Percentiles rank a stretch among this genome's conserved stretches.
phyloP scores from a whole-genome alignment of 2,113 vertebrate species.

The Eleginops maclovinus region DNA sequence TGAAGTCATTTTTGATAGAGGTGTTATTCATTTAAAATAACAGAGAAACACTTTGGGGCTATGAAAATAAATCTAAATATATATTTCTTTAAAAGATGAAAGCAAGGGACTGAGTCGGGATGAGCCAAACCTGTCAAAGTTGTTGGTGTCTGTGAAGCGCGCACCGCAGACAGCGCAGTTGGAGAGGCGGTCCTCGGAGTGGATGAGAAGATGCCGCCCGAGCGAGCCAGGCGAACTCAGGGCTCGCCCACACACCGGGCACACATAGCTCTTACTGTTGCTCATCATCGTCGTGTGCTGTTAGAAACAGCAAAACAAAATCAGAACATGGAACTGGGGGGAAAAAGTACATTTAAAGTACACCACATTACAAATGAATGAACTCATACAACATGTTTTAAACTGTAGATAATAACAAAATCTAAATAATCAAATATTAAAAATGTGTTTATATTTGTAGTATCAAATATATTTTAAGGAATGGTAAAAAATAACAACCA shows the following conservation, averaged over 20 bases:
- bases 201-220: slow-evolving; percentile 96
- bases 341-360: not conserved
- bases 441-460: not conserved
- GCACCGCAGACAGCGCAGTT: slow-evolving; percentile 97
- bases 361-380: not conserved
- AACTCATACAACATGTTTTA: not conserved
- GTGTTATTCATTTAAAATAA: not conserved
- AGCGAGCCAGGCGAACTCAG: slow-evolving; percentile 96
- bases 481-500: not conserved
- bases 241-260: slow-evolving; percentile 95
- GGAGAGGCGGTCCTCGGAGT: slow-evolving; percentile 96
- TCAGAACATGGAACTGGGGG: not conserved
- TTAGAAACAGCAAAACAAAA: slow-evolving; percentile 43
- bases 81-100: not conserved
- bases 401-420: not conserved
- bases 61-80: not conserved
- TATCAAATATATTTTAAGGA: not conserved
- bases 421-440: not conserved
- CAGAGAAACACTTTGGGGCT: not conserved
- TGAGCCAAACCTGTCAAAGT: slow-evolving; percentile 93
- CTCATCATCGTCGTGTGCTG: slow-evolving; percentile 94
- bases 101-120: slow-evolving; percentile 5
- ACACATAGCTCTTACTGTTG: slow-evolving; percentile 94
- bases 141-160: slow-evolving; percentile 94
- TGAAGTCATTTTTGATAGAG: not conserved